Evolutionary conservation across 2,888 invertebrate species (phyloP).

Genomic region (Epinotia ramella): DNA sequence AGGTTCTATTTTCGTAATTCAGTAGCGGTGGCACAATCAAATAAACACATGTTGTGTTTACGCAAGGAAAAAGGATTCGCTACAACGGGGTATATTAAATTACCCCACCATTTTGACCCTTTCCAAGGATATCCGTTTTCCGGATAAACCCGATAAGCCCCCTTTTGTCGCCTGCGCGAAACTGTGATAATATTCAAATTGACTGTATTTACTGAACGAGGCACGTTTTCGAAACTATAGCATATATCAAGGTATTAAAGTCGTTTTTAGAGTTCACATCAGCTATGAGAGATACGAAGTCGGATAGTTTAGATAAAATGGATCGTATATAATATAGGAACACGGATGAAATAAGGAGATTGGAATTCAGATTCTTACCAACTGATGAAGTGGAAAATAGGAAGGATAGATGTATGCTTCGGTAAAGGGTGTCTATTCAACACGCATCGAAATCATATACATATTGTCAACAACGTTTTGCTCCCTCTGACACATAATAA

Average conservation of each 20-base stretch:
- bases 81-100: constrained; percentile 31
- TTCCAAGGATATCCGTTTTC: constrained; percentile 32
- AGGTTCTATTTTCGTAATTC: not conserved
- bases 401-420: not conserved
- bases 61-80: not conserved
- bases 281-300: constrained; percentile 6
- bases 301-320: not conserved
- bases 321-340: constrained; percentile 14
- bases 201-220: not conserved
- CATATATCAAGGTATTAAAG: not conserved
- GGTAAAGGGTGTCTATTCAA: not conserved
- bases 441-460: not conserved
- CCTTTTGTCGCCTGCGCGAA: constrained; percentile 32
- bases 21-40: constrained; percentile 6
- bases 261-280: not conserved
- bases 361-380: constrained; percentile 1
- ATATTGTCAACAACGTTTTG: no score
- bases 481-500: no score
- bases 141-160: constrained; percentile 36
- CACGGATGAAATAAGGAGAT: constrained; percentile 20
- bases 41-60: constrained; percentile 35
- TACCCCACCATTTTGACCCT: constrained; percentile 39
- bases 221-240: not conserved
- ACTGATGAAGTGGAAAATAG: constrained; percentile 15
- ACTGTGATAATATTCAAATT: constrained; percentile 39